Conservation (phyloP, 2,797 vertebrate species). For the Petrocephalus schoutedeni region DNA sequence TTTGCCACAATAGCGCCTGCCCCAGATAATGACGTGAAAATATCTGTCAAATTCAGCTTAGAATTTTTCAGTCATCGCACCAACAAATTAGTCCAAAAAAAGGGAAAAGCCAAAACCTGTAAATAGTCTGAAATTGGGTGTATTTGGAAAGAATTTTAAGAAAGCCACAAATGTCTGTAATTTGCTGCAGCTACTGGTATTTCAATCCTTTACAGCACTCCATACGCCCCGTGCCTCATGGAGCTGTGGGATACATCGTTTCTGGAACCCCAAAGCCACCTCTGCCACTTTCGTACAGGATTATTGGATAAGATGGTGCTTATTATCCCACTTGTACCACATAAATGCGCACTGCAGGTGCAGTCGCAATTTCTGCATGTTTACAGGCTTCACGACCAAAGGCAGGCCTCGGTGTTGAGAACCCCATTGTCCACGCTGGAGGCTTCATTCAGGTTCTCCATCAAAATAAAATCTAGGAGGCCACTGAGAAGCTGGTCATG, state of each 20-base stretch:
- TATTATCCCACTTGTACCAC: slow-evolving; percentile 62
- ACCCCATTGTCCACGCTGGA: not conserved
- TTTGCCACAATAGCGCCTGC: not conserved
- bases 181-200: not conserved
- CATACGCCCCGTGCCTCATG: not conserved
- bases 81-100: not conserved
- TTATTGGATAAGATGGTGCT: slow-evolving; percentile 59
- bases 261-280: slow-evolving; percentile 46
- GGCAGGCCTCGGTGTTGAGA: not conserved
- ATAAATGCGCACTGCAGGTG: slow-evolving; percentile 51
- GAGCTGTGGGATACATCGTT: not conserved
- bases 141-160: not conserved
- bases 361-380: slow-evolving; percentile 49
- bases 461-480: slow-evolving; percentile 17
- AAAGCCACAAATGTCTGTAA: not conserved
- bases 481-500: not conserved
- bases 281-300: slow-evolving; percentile 54
- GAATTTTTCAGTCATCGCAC: not conserved
- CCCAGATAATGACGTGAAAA: not conserved
- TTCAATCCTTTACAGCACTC: not conserved
- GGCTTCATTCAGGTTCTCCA: not conserved
- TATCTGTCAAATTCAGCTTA: not conserved
- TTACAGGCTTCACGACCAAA: slow-evolving; percentile 27
- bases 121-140: not conserved
- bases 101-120: not conserved